phyloP scores from a whole-genome alignment of 2,113 vertebrate genomes.

The Heteronetta atricapilla region DNA sequence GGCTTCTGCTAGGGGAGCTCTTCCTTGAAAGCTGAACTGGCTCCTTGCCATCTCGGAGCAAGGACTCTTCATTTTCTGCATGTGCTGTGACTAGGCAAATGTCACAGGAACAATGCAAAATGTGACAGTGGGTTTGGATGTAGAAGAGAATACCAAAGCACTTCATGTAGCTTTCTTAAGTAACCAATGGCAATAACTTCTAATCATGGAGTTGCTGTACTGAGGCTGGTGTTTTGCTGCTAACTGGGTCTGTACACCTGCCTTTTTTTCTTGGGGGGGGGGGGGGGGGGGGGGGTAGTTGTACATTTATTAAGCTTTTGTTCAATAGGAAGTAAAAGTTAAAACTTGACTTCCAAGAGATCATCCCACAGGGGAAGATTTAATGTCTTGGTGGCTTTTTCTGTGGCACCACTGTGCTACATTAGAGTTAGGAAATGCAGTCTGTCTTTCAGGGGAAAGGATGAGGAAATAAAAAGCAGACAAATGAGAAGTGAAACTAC shows the following conservation, averaged over 20 bases:
- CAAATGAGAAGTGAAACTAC: neutral
- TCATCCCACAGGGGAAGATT: neutral
- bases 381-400: neutral
- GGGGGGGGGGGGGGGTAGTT: fast-evolving
- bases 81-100: neutral
- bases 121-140: neutral
- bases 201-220: neutral
- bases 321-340: neutral
- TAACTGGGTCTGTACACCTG: neutral
- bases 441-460: neutral
- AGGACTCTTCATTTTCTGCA: neutral
- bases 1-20: neutral
- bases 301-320: neutral
- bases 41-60: neutral
- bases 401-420: neutral
- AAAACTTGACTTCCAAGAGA: neutral
- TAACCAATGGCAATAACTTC: neutral
- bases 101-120: neutral
- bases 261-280: neutral
- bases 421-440: neutral
- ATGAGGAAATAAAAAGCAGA: neutral
- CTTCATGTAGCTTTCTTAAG: neutral
- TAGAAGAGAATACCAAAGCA: neutral
- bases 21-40: neutral
- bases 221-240: neutral